Percentiles rank a stretch among this genome's conserved stretches.
Evolutionary conservation across 2,113 vertebrate species (phyloP).

Genomic region (Notarius lentiginosus): DNA sequence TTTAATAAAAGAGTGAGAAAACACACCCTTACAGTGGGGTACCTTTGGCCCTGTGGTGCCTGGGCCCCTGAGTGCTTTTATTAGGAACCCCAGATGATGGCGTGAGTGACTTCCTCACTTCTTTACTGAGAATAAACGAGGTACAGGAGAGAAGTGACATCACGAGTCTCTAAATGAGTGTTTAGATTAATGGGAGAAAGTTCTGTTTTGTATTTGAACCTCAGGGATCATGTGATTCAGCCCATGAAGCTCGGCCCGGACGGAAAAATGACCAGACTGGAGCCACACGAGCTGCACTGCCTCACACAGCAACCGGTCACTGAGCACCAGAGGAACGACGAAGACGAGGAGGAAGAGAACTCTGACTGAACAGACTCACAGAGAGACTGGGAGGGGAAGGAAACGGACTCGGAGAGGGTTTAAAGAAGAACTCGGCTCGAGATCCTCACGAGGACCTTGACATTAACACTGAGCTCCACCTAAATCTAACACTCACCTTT

Average conservation of each 20-base stretch:
- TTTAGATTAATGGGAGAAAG: not conserved
- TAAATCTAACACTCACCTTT: not conserved
- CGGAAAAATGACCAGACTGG: conserved; percentile 82
- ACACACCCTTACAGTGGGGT: too few relatives aligned
- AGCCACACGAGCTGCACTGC: conserved; percentile 70
- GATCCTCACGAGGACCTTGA: not conserved
- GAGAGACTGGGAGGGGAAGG: not conserved
- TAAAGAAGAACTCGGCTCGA: not conserved
- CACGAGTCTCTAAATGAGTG: not conserved
- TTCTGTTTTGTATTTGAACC: not conserved
- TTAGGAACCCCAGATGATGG: not conserved
- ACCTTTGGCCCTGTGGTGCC: not conserved
- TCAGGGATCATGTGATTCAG: conserved; percentile 84
- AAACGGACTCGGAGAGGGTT: not conserved
- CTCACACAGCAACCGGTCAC: conserved; percentile 71
- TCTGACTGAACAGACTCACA: not conserved
- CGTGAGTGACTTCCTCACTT: not conserved
- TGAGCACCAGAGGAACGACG: conserved; percentile 74
- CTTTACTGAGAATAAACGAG: not conserved
- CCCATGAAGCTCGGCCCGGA: conserved; percentile 86
- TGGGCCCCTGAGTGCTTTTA: not conserved
- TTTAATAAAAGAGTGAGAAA: not conserved
- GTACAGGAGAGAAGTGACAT: not conserved
- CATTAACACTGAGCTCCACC: not conserved
- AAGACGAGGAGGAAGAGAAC: conserved; percentile 61